phyloP scores from a whole-genome alignment of 2,113 vertebrate genomes.

The Lonchura striata region DNA sequence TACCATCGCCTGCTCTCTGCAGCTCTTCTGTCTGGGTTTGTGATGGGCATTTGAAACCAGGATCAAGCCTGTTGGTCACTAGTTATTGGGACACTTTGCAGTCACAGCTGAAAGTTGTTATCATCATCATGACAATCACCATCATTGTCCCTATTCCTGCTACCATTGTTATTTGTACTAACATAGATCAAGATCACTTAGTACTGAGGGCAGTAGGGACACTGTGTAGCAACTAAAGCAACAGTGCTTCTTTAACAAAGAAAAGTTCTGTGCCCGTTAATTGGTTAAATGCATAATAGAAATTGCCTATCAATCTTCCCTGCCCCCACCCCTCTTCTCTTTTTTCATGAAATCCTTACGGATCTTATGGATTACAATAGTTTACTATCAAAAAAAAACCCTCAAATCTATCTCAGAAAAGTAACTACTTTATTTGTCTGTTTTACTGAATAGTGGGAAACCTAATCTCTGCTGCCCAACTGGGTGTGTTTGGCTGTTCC shows the following conservation, averaged over 20 bases:
- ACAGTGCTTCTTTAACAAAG: neutral
- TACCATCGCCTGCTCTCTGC: fast-evolving
- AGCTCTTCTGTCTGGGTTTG: neutral
- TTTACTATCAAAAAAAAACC: neutral
- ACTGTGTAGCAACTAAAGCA: neutral
- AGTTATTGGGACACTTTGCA: neutral
- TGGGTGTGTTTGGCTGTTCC: constrained; percentile 52
- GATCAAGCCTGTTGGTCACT: neutral
- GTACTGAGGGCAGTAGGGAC: neutral
- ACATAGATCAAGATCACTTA: neutral
- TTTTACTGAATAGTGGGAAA: neutral
- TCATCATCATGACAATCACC: neutral
- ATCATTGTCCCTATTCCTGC: neutral
- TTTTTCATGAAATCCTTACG: neutral
- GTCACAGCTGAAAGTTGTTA: neutral
- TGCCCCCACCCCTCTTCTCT: neutral
- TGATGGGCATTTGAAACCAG: neutral
- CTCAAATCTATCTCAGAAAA: neutral
- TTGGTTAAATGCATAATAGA: neutral
- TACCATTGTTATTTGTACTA: neutral
- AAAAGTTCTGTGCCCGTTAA: neutral
- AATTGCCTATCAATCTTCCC: neutral
- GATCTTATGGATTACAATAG: neutral
- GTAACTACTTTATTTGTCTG: neutral
- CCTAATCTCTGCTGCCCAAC: neutral